Evolutionary conservation across 2,888 invertebrate species (phyloP), one percentile per base, ranked within the genome.

Genomic region (Acleris holmiana): DNA sequence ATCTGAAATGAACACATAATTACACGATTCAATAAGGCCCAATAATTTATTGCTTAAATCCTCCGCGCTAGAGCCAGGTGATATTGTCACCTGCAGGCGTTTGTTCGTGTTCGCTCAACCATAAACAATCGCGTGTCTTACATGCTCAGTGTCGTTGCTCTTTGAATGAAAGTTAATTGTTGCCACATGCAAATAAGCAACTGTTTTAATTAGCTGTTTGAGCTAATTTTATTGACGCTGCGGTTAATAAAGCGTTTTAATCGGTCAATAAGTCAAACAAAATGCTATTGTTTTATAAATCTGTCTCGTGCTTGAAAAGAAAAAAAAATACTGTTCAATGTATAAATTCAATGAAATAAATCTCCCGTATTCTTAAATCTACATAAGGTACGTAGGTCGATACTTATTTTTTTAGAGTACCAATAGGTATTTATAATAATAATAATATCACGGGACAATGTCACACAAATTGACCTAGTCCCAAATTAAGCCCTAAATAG

Each of bases 131-230:
- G 65, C 60, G 55, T 55, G 65, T 54, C 49, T 21, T 25, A 46
- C 44, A 40, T 50, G 58, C n/a, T 15, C 40, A 49, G 59, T 54
- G 58, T 54, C 64, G 48, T 59, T 59, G 54, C 47, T 54, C 64
- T 44, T 35, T 21, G 41, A 55, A 65, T 55, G 65, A 65, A 65
- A 65, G 65, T 65, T 65, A 65, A 65, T 60, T 59, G 60, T 65
- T 55, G 59, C 50, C 55, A 55, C 44, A 65, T 65, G 60, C 50
- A 65, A 65, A 65, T 65, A 58, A 35, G 35, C 35, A 35, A 50
- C 13, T 51, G 50, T 48, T 41, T 53, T 48, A 58, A 64, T 64
- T 19, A 54, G 41, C 48, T 41, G 53, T 53, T 63, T 53, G 58
- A 64, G 47, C 53, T 53, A 58, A 48, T 54, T 58, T 19, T 53